Evolutionary conservation across 92 coral and sea anemone species (phyloP), one percentile per base, ranked within the genome.

Genomic region (Phenganax subtilis): DNA sequence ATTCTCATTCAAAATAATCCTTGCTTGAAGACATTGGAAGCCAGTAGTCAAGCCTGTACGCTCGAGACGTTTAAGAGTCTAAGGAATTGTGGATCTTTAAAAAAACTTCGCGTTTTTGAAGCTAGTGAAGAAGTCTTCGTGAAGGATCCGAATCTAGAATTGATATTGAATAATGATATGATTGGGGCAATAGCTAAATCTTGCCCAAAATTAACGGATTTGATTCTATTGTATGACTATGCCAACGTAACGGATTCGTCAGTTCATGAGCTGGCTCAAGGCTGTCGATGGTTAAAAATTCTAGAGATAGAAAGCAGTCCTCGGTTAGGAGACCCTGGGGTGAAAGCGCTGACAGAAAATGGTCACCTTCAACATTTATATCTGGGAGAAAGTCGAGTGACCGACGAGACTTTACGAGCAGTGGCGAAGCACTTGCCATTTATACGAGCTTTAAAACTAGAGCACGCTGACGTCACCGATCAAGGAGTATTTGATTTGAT

Each of bases 221-320:
- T 96, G 11, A 89, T 94, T 4, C 82, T 96, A 30, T 85, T 91
- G 44, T 96, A 96, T 81, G 93, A 96, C 80, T 93, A 96, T 65
- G 93, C 92, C 37, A 84, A 92, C 54, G 88, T 89, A 51, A 92
- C 92, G 57, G 97, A 96, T 76, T 82, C 81, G 28, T 85, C 97
- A 6, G 62, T 96, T 60, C 87, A 87, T 29, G 86, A 84, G 37
- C 80, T 91, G 51, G 97, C 97, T 7, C 82, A 84, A 66, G 91
- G 87, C 72, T 96, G 99, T 88, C 94, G 87, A 51, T 58, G 82
- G 76, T 80, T 96, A 44, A 92, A 90, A 65, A 91, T 89, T 54
- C 87, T 96, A 67, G 91, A 90, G n/a, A 85, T 96, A 47, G 99
- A 96, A 84, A 92, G 93, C 59, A 91, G 97, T 75, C 97, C 92